Evolutionary conservation across 1,140 invertebrate species (phyloP), one percentile per base, ranked within the genome.

Genomic region (Calycopis cecrops): DNA sequence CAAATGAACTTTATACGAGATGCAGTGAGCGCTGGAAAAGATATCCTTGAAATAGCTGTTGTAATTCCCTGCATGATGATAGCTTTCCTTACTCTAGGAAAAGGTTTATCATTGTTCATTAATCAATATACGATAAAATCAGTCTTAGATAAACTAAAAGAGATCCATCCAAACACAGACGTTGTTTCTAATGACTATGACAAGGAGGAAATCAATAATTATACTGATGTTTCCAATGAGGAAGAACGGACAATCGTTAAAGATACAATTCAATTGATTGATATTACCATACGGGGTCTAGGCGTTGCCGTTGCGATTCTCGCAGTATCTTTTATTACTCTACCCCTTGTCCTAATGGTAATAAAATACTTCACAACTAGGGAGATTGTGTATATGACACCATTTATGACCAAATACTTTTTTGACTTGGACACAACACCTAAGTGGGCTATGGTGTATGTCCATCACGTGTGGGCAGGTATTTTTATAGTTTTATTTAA

Each of bases 101-200:
- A 54, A 47, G 33, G 16, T 28, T 8, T 16, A 54, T 34, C 38
- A 3, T 12, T 54, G 17, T 54, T 44, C 34, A 8, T 47, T 3
- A 54, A 54, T 34, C 12, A 16, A n/a, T 21, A 33, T n/a, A 42
- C 16, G 11, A 10, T 54, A 34, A 54, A 47, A 54, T 40, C 40
- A 1, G 33, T 54, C 11, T n/a, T 17, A 1, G 52, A 54, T 34
- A 35, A 7, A 21, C 44, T 54, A 3, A 42, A n/a, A 54, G 28
- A 54, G 2, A 12, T 54, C 10, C 38, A 54, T 16, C 52, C 52
- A 12, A 10, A 17, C 7, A 17, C 16, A 42, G 38, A 33, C 9
- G 16, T 34, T 35, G 12, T 0, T 10, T n/a, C 44, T 17, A 17
- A n/a, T 10, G 38, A n/a, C 28, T 18, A 14, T 0, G 33, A 53